These are phyloP conservation scores for Andrena praecox DNA, from an alignment of 2,888 invertebrate species.

Conservation along the genomic window DNA sequence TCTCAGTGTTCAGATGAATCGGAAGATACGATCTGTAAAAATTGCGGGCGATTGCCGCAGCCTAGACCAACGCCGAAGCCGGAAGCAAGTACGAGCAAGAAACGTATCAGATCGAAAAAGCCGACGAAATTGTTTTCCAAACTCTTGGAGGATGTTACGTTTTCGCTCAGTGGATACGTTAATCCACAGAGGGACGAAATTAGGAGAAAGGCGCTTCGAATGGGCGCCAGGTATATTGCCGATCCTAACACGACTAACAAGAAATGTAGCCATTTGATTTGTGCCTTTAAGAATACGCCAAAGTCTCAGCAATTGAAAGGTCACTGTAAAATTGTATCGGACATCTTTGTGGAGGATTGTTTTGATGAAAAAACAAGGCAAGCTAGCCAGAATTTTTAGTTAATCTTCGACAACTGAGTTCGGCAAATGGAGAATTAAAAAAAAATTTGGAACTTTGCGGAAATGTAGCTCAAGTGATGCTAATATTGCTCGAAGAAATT, in stretches of 20 bases:
- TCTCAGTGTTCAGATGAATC: conserved; percentile 63
- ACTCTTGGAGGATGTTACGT: conserved; percentile 77
- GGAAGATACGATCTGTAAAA: conserved; percentile 73
- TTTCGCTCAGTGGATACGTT: conserved; percentile 82
- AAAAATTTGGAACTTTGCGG: no score
- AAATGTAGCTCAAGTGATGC: no score
- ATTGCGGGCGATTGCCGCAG: conserved; percentile 70
- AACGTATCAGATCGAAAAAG: conserved; percentile 51
- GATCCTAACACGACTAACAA: conserved; percentile 80
- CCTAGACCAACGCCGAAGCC: conserved; percentile 38
- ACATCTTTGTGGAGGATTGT: conserved; percentile 81
- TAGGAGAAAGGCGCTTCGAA: conserved; percentile 80
- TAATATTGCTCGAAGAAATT: no score
- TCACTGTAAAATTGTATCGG: conserved; percentile 79
- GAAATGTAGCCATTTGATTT: conserved; percentile 80
- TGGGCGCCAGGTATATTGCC: conserved; percentile 82
- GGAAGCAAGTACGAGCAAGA: conserved; percentile 32
- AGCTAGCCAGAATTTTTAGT: not conserved
- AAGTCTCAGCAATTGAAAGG: conserved; percentile 79
- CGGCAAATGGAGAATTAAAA: no score
- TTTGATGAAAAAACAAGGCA: conserved; percentile 80
- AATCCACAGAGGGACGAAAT: conserved; percentile 83
- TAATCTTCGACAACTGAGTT: not conserved
- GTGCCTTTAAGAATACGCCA: conserved; percentile 83
- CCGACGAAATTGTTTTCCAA: conserved; percentile 74